phyloP scores from a whole-genome alignment of 1,140 invertebrate genomes.

The Wasmannia auropunctata region DNA sequence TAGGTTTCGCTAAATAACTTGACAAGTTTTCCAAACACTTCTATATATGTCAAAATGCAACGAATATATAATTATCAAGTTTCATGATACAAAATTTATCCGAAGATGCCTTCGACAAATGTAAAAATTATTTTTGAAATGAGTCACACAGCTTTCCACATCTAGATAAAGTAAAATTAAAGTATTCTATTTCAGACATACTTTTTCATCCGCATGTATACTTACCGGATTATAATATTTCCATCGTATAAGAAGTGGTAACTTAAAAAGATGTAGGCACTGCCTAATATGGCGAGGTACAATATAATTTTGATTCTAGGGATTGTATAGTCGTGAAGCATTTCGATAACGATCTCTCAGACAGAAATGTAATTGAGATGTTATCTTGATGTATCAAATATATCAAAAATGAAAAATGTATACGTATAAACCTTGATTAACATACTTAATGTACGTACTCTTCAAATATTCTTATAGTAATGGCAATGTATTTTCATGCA shows the following conservation, averaged over 20 bases:
- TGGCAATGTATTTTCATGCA: constrained; percentile 8
- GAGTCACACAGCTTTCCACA: constrained; percentile 12
- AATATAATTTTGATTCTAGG: neutral
- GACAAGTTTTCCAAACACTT: neutral
- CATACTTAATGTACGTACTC: neutral
- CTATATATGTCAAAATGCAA: neutral
- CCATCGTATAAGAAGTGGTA: constrained; percentile 49
- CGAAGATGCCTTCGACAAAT: neutral
- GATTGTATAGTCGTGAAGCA: neutral
- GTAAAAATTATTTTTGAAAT: neutral
- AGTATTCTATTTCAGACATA: constrained; percentile 25
- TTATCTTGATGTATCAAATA: neutral
- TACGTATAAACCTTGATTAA: neutral
- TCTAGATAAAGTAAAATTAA: neutral
- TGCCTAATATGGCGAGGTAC: constrained; percentile 64
- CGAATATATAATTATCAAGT: constrained; percentile 7
- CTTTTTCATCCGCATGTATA: constrained; percentile 32
- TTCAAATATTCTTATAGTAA: neutral
- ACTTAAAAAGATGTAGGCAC: constrained; percentile 59
- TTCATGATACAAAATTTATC: neutral
- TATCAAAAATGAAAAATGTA: constrained; percentile 11
- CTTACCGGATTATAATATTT: constrained; percentile 18
- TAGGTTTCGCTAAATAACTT: neutral
- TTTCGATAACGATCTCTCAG: neutral
- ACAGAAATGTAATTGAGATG: neutral